Evolutionary conservation across 2,113 vertebrate species (phyloP).

Genomic region (Zosterops japonicus): DNA sequence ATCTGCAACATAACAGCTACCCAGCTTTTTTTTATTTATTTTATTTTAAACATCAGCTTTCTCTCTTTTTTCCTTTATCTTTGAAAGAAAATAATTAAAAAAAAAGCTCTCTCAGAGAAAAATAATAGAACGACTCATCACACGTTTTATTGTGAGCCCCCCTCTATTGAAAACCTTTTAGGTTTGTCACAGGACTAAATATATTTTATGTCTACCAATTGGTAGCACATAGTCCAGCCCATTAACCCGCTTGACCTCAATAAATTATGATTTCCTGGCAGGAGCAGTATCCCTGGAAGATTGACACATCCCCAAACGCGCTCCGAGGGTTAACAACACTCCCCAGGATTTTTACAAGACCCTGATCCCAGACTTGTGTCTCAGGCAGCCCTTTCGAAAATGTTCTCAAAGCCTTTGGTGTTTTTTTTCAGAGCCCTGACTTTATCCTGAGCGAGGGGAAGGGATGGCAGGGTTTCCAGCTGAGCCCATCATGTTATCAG

Average conservation of each 20-base stretch:
- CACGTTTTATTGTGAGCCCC: not conserved
- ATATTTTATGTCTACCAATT: conserved; percentile 57
- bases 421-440: conserved; percentile 16
- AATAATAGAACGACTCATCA: not conserved
- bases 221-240: conserved; percentile 46
- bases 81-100: not conserved
- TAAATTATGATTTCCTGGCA: conserved; percentile 62
- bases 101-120: not conserved
- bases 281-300: not conserved
- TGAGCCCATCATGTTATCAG: conserved; percentile 43
- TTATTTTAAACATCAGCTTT: conserved; percentile 10
- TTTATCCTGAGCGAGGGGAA: conserved; percentile 19
- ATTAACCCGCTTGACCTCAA: conserved; percentile 20
- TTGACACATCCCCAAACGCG: not conserved
- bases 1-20: conserved; percentile 21
- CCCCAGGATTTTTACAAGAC: conserved; percentile 1
- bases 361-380: conserved; percentile 21
- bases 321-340: not conserved
- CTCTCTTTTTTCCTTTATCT: not conserved
- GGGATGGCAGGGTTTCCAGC: conserved; percentile 48
- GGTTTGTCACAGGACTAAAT: conserved; percentile 50
- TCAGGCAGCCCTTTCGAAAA: not conserved
- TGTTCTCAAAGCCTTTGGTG: conserved; percentile 35
- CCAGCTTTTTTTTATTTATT: not conserved
- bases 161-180: conserved; percentile 45